Percentiles rank a stretch among this genome's conserved stretches.
These are phyloP conservation scores for Drusus annulatus DNA, from an alignment of 1,140 invertebrate species.

Conservation along the genomic window DNA sequence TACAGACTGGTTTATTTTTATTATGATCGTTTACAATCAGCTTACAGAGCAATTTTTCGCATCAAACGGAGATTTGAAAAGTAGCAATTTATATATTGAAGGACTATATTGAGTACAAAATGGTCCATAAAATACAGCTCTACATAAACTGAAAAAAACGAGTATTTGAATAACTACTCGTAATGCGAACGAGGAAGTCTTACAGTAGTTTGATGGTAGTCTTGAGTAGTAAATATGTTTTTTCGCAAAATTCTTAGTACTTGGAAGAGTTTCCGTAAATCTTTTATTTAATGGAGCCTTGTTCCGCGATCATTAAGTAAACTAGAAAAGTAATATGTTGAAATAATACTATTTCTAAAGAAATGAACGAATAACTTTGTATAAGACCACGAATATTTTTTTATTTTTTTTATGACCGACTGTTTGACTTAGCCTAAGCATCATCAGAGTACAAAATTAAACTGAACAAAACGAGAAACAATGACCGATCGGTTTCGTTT, in stretches of 20 bases:
- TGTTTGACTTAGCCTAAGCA: too few species aligned
- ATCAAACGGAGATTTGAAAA: neutral
- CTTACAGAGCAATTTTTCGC: conserved; percentile 1
- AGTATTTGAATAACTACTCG: neutral
- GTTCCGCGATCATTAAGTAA: too few species aligned
- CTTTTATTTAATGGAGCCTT: too few species aligned
- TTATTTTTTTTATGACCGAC: too few species aligned
- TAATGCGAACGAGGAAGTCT: neutral
- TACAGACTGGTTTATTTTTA: conserved; percentile 10
- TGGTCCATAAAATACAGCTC: conserved; percentile 18
- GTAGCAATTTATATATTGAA: conserved; percentile 15
- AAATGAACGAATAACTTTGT: too few species aligned
- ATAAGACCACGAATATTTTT: too few species aligned
- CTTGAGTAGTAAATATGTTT: neutral
- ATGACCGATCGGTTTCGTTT: too few species aligned
- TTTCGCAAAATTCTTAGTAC: neutral
- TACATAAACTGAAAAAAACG: neutral
- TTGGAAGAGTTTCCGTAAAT: too few species aligned
- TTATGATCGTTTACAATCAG: conserved; percentile 5
- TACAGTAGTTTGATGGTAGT: neutral
- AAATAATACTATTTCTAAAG: too few species aligned
- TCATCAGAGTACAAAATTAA: too few species aligned
- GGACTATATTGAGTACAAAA: conserved; percentile 2
- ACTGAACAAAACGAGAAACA: too few species aligned
- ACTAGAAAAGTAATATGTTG: too few species aligned